Evolutionary conservation across 1,140 invertebrate genomes (phyloP).

Genomic region (Hetaerina americana): DNA sequence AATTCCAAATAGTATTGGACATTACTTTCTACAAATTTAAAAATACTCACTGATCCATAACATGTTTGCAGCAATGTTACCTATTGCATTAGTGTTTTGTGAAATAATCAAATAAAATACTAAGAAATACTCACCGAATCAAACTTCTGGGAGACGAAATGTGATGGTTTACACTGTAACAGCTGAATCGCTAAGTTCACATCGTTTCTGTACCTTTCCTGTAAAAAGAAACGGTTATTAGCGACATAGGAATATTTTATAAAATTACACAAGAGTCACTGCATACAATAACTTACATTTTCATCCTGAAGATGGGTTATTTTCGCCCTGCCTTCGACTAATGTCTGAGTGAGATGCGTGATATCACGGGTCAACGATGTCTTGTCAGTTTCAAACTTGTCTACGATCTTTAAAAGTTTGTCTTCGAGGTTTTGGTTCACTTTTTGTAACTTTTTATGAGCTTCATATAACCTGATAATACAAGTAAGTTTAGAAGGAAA

Average conservation of each 20-base stretch:
- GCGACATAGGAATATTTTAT: no score
- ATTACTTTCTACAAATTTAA: no score
- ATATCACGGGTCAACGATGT: slow-evolving; percentile 74
- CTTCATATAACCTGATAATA: slow-evolving; percentile 76
- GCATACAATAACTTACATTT: slow-evolving; percentile 72
- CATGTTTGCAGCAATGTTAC: no score
- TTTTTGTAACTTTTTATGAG: slow-evolving; percentile 85
- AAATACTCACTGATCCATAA: no score
- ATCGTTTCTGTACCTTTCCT: slow-evolving; percentile 90
- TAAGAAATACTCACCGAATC: slow-evolving; percentile 69
- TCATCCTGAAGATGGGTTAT: slow-evolving; percentile 79
- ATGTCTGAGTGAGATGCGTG: slow-evolving; percentile 66
- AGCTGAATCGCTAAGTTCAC: slow-evolving; percentile 88
- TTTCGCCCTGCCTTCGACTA: slow-evolving; percentile 77
- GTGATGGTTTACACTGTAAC: slow-evolving; percentile 87
- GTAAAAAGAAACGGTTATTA: no score
- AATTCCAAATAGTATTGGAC: no score
- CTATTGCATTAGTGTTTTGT: no score
- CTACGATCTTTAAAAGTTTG: slow-evolving; percentile 83
- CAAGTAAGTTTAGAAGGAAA: slow-evolving; percentile 20
- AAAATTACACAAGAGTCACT: no score
- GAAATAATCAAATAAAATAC: no score
- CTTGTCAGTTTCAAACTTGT: slow-evolving; percentile 86
- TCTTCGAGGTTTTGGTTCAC: slow-evolving; percentile 93
- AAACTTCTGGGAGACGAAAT: slow-evolving; percentile 85